Evolutionary conservation across 2,888 invertebrate genomes (phyloP).

Genomic region (Drosophila villosipedis): DNA sequence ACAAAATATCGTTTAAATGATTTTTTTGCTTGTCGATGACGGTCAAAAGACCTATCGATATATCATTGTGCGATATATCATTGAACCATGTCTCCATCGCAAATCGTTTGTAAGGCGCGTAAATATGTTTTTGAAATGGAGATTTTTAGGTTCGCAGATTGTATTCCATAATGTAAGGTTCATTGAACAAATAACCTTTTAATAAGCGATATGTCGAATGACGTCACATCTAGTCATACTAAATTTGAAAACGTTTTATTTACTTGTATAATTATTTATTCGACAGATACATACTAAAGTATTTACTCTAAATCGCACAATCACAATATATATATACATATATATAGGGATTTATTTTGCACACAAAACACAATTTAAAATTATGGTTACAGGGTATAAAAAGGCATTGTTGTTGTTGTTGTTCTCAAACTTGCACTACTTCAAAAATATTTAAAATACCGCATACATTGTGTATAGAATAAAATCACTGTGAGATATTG

Average conservation of each 20-base stretch:
- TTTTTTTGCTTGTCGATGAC: not conserved
- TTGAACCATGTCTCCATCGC: not conserved
- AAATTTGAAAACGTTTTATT: not conserved
- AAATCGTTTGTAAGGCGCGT: not conserved
- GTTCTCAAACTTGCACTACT: conserved; percentile 57
- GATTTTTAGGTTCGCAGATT: not conserved
- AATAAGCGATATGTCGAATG: not conserved
- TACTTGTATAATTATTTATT: conserved; percentile 39
- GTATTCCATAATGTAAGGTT: not conserved
- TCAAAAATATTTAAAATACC: conserved; percentile 74
- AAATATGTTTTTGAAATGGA: not conserved
- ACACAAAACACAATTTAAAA: conserved; percentile 58
- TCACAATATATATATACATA: conserved; percentile 35
- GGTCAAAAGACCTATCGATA: not conserved
- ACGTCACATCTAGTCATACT: not conserved
- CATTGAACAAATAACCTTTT: not conserved
- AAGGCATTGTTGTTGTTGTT: conserved; percentile 45
- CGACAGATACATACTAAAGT: conserved; percentile 41
- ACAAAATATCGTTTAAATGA: not conserved
- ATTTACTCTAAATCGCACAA: conserved; percentile 41
- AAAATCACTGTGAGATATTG: conserved; percentile 85
- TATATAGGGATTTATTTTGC: conserved; percentile 29
- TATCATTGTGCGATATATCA: not conserved
- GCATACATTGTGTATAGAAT: conserved; percentile 43
- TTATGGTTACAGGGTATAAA: conserved; percentile 54